Percentiles rank a stretch among this genome's conserved stretches.
phyloP scores from a whole-genome alignment of 37 sponge, comb jelly and placozoan genomes.

The Corticium candelabrum region DNA sequence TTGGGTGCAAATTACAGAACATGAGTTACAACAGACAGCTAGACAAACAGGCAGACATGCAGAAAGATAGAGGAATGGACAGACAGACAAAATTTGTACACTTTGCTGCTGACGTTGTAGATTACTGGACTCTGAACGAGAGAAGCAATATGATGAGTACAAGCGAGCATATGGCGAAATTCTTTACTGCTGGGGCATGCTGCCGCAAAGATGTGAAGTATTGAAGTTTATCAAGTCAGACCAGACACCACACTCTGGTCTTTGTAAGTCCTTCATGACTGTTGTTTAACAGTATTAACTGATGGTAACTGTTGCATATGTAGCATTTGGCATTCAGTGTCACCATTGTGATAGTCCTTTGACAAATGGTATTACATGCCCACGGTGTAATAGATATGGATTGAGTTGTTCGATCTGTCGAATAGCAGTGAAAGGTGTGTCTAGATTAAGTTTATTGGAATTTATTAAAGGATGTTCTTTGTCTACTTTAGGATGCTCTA shows the following conservation, averaged over 20 bases:
- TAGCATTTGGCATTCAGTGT: conserved; percentile 25
- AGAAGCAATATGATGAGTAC: conserved; percentile 47
- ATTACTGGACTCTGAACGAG: conserved; percentile 37
- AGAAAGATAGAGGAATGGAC: too few species aligned
- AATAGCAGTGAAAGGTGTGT: conserved; percentile 61
- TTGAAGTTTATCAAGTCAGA: conserved; percentile 6
- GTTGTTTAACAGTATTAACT: background rate
- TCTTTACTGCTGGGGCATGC: conserved; percentile 52
- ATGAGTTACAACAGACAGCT: too few species aligned
- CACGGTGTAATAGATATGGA: conserved; percentile 27
- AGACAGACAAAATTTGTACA: too few species aligned
- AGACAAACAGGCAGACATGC: too few species aligned
- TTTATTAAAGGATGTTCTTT: background rate
- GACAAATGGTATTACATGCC: conserved; percentile 41
- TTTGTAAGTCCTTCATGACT: background rate
- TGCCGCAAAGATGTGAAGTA: conserved; percentile 59
- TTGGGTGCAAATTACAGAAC: too few species aligned
- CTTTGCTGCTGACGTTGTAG: conserved; percentile 9
- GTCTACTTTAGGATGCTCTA: conserved; percentile 51
- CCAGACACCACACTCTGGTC: background rate
- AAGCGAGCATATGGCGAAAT: conserved; percentile 60
- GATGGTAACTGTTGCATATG: conserved; percentile 9
- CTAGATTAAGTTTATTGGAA: background rate
- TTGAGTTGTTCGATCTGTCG: conserved; percentile 59
- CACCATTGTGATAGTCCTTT: conserved; percentile 16